A percentile compares a stretch with the other conserved stretches of the same genome.
phyloP scores from a whole-genome alignment of 2,888 invertebrate species.

The Tenthredo distinguenda region DNA sequence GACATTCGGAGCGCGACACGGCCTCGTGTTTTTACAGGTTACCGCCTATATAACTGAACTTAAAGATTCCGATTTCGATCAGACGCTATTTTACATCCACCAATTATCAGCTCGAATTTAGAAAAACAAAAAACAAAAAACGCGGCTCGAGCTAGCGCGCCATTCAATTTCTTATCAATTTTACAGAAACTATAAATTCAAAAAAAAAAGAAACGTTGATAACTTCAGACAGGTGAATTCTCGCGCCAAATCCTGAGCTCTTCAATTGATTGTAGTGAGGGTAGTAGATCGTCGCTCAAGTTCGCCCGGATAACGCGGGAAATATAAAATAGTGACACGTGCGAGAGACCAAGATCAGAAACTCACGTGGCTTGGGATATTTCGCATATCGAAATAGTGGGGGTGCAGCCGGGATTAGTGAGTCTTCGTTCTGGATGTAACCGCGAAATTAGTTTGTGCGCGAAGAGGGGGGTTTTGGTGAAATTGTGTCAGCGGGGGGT shows the following conservation, averaged over 20 bases:
- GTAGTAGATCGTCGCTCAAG: neutral
- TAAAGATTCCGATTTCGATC: slow-evolving; percentile 50
- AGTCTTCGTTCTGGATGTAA: neutral
- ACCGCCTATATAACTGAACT: neutral
- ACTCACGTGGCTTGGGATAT: neutral
- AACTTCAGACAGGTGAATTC: neutral
- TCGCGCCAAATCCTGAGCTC: neutral
- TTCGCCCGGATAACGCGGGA: neutral
- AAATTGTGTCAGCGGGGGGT: neutral
- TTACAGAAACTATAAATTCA: neutral
- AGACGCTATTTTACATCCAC: neutral
- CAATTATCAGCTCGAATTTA: neutral
- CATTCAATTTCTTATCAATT: neutral
- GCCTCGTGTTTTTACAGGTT: slow-evolving; percentile 61
- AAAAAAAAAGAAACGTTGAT: neutral
- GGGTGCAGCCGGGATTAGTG: neutral
- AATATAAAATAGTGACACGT: slow-evolving; percentile 22
- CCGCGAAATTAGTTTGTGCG: neutral
- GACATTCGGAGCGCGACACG: slow-evolving; percentile 77
- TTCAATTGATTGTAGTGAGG: neutral
- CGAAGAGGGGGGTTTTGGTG: neutral
- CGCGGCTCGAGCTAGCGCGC: neutral
- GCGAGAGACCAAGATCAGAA: neutral
- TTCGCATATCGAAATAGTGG: neutral
- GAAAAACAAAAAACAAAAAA: neutral